Evolutionary conservation across 2,797 vertebrate genomes (phyloP), one percentile per base, ranked within the genome.

Genomic region (Sebastes minor): DNA sequence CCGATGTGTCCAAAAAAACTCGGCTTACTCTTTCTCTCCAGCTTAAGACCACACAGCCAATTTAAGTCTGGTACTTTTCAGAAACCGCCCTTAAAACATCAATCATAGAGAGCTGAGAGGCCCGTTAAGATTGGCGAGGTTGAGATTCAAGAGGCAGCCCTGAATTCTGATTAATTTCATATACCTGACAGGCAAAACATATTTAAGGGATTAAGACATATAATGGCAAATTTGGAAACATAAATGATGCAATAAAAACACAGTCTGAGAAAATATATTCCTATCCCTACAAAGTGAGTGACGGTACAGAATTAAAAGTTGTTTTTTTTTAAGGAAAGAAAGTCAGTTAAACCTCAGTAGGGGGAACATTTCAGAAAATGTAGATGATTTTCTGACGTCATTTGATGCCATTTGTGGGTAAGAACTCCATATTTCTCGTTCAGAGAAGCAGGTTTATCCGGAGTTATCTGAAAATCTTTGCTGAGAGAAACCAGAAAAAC

Each of bases 41-140:
- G 80, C 88, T 92, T 90, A 90, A 90, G 81, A 84, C 78, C 22
- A 52, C 73, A 61, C 86, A 89, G 91, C 91, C 92, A 94, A 94
- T 94, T 94, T 93, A 91, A 92, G 86, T 74, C 86, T 80, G 82
- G 65, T 88, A 89, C 88, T 91, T 92, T 88, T 92, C 86, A 91
- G 87, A 92, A 90, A 91, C 86, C 74, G 35, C 77, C 88, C 87
- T 78, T 85, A 85, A 89, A 94, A 91, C 92, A 94, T 94, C 92
- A 92, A 92, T 94, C 93, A 93, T 62, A 70, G 81, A 42, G 62
- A 82, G 82, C 86, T 89, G 91, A 92, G 90, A 90, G 86, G 85
- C 80, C 84, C 4, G 84, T 73, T 90, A 63, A 81, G 81, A 92
- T 71, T 71, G 81, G 82, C 53, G 32, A 83, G 82, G 90, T 87